A percentile compares a stretch with the other conserved stretches of the same genome.
Evolutionary conservation across 2,797 vertebrate genomes (phyloP).

Genomic region (Enteromius trimaculatus): DNA sequence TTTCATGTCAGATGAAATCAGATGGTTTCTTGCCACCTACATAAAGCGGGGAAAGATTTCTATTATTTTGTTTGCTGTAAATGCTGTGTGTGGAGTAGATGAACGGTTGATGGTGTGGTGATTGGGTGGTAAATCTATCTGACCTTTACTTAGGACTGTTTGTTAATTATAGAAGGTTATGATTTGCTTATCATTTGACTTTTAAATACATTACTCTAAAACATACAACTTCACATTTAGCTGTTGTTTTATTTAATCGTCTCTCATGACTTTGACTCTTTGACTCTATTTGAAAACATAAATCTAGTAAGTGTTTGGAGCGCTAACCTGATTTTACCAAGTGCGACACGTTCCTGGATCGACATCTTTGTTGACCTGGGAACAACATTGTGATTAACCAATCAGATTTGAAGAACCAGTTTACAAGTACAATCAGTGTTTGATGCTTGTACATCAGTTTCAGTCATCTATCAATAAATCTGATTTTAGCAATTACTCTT

Average conservation of each 20-base stretch:
- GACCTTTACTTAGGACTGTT: neutral
- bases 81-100: neutral
- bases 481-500: no score
- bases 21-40: neutral
- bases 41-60: neutral
- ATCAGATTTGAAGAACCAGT: no score
- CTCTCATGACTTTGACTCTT: neutral
- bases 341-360: no score
- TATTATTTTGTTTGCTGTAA: neutral
- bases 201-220: constrained; percentile 6
- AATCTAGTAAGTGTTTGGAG: neutral
- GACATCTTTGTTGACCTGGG: no score
- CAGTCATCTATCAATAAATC: no score
- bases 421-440: no score
- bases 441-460: no score
- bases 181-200: neutral
- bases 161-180: constrained; percentile 1
- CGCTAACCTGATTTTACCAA: no score
- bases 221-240: neutral
- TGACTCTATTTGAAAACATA: neutral
- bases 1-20: constrained; percentile 13
- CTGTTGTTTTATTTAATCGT: neutral
- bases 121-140: neutral
- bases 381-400: no score
- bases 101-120: neutral